A percentile compares a stretch with the other conserved stretches of the same genome.
Conservation (phyloP, 2,888 invertebrate species). For the Plebejus argus region DNA sequence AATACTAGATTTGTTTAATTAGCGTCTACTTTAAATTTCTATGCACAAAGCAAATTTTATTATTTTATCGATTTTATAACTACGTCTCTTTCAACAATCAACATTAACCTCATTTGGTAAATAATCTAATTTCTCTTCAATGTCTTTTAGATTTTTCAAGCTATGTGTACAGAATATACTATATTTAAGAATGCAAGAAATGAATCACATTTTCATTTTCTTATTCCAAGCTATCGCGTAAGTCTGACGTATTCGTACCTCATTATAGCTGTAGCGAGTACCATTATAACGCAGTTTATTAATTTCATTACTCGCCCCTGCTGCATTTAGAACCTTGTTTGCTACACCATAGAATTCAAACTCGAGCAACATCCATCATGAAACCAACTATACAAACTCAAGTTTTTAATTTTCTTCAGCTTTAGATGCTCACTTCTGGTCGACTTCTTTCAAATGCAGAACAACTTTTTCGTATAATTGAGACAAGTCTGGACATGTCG, state of each 20-base stretch:
- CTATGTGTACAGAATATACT: not conserved
- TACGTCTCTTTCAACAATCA: not conserved
- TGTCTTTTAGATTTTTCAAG: not conserved
- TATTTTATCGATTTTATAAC: not conserved
- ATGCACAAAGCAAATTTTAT: not conserved
- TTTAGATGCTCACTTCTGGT: constrained; percentile 23
- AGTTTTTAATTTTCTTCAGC: constrained; percentile 23
- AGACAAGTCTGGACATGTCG: constrained; percentile 24
- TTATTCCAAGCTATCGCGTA: constrained; percentile 12
- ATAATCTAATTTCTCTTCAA: not conserved
- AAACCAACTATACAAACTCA: constrained; percentile 7
- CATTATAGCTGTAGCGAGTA: constrained; percentile 14
- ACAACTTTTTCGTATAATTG: constrained; percentile 24
- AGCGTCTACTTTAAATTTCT: not conserved
- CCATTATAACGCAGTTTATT: constrained; percentile 21
- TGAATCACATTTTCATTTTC: not conserved
- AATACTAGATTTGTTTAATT: not conserved
- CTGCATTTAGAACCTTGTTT: not conserved
- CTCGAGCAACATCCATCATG: not conserved
- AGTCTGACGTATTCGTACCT: constrained; percentile 1
- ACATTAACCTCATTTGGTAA: not conserved
- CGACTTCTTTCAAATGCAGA: constrained; percentile 25
- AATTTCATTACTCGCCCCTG: not conserved
- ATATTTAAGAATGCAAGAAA: not conserved
- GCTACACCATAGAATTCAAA: not conserved